Evolutionary conservation across 30 jellyfish, hydroid and myxozoan species (phyloP).

Genomic region (Pelagia noctiluca): DNA sequence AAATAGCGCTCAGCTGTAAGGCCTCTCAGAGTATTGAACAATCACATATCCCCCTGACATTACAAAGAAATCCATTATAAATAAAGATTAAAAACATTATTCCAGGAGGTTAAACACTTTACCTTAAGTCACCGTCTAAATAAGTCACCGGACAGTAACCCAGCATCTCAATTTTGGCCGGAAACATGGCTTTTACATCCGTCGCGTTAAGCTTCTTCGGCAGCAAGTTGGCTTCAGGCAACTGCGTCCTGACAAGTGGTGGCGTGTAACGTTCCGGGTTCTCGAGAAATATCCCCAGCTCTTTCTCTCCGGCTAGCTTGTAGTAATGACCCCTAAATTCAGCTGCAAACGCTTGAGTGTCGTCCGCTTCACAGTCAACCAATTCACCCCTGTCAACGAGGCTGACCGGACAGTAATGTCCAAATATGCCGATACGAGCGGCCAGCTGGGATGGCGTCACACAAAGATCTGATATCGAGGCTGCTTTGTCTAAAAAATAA

Average conservation of each 20-base stretch:
- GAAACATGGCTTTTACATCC: constrained; percentile 76
- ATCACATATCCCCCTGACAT: too few species aligned
- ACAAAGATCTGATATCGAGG: constrained; percentile 83
- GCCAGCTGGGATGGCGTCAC: constrained; percentile 79
- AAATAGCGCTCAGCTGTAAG: too few species aligned
- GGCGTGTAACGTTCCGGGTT: constrained; percentile 87
- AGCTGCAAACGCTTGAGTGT: constrained; percentile 74
- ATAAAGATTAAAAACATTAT: too few species aligned
- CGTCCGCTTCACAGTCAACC: constrained; percentile 77
- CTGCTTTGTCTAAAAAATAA: constrained; percentile 75
- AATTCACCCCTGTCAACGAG: constrained; percentile 76
- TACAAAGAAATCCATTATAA: too few species aligned
- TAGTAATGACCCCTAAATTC: constrained; percentile 92
- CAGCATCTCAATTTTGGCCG: constrained; percentile 74
- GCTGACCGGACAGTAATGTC: constrained; percentile 98
- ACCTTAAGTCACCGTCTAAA: constrained; percentile 90
- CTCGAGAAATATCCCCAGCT: constrained; percentile 72
- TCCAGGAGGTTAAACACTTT: too few species aligned
- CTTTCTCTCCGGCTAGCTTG: constrained; percentile 72
- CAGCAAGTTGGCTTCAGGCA: constrained; percentile 74
- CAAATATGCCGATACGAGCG: constrained; percentile 83
- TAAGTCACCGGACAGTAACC: constrained; percentile 99
- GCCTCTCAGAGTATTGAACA: too few species aligned
- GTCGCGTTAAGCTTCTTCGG: constrained; percentile 77
- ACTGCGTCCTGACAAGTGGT: constrained; percentile 73